Evolutionary conservation across 1,140 invertebrate species (phyloP), one percentile per base, ranked within the genome.

Genomic region (Papilio helenus): DNA sequence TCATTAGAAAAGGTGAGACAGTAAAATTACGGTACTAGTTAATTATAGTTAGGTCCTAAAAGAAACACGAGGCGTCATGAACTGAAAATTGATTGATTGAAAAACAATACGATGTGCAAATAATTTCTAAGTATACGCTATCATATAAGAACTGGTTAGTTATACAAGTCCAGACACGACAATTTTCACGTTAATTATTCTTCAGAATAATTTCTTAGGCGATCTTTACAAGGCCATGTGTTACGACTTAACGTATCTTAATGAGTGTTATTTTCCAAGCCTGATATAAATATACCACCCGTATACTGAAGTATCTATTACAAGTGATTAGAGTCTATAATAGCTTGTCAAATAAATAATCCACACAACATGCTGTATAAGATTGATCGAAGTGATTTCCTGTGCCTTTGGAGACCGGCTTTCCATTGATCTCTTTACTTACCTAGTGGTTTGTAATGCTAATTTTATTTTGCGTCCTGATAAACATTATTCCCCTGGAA

Each of bases 391-490:
- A 84, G 82, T 65, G 84, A 86, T 87, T 91, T 90, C 88, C 88
- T 91, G 83, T 84, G 80, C 83, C 81, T 84, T 84, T 76, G 58
- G 83, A 84, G 85, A 87, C 85, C 81, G 86, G 83, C 89, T 91
- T 91, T 91, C 88, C 86, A 89, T 82, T 88, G 86, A 85, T 88
- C 87, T 89, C 83, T 87, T 88, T 88, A 86, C 86, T 86, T 79
- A 85, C 82, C 82, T 87, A 85, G 81, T 82, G 79, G 81, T 85
- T 88, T 82, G 55, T 61, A 68, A 68, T 73, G 80, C 42, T 72
- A 82, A 73, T 71, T 83, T 83, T 77, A 78, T 51, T 74, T 82
- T 83, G 68, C 76, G 79, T 61, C 61, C 79, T 14, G 46, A 34
- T 72, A 55, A 39, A 23, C 58, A 49, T 81, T 85, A 84, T 77